Evolutionary conservation across 1,140 invertebrate genomes (phyloP).

Genomic region (Elysia chlorotica): DNA sequence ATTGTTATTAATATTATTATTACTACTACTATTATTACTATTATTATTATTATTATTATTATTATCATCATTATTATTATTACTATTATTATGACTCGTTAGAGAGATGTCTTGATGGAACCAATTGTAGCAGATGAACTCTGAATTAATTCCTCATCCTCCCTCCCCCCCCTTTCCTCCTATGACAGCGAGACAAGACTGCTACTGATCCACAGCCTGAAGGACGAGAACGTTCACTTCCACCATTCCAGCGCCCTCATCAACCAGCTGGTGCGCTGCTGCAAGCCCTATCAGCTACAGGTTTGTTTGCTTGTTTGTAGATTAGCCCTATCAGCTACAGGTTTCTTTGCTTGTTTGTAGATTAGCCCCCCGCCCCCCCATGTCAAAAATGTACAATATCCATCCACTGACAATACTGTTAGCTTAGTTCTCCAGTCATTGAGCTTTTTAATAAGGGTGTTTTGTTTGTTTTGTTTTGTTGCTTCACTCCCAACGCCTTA

Average conservation of each 20-base stretch:
- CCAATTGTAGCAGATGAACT: too few relatives aligned
- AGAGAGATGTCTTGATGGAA: too few relatives aligned
- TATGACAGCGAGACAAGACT: conserved; percentile 83
- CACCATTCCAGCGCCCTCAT: conserved; percentile 91
- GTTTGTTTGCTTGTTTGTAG: conserved; percentile 53
- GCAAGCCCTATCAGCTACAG: conserved; percentile 91
- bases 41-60: too few relatives aligned
- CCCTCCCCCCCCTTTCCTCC: too few relatives aligned
- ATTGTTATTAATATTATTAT: too few relatives aligned
- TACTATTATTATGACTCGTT: too few relatives aligned
- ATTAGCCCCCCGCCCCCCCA: conserved; percentile 66
- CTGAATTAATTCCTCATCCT: too few relatives aligned
- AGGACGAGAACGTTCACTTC: conserved; percentile 99
- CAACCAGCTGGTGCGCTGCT: conserved; percentile 78
- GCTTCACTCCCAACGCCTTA: too few relatives aligned
- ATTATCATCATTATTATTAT: too few relatives aligned
- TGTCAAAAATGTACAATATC: neutral
- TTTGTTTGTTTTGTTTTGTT: neutral
- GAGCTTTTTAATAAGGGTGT: neutral
- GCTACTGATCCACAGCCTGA: conserved; percentile 96
- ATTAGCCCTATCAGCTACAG: conserved; percentile 86
- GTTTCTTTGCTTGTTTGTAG: conserved; percentile 53
- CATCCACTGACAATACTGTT: neutral
- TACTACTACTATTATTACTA: too few relatives aligned
- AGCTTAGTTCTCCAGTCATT: neutral